phyloP scores from a whole-genome alignment of 2,888 invertebrate genomes.

The Palloptera scutellata region DNA sequence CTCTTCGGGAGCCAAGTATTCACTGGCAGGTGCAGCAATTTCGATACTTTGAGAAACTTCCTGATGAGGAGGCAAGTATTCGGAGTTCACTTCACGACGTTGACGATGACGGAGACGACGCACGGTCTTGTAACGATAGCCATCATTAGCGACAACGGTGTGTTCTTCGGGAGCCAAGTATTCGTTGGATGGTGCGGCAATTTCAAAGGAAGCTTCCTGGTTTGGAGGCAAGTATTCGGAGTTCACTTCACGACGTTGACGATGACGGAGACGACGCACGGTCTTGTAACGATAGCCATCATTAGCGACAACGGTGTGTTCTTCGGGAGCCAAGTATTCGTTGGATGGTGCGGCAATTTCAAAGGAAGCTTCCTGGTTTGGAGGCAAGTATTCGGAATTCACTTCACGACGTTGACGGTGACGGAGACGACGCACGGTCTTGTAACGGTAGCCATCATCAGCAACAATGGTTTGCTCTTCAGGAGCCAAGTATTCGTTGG shows the following conservation, averaged over 20 bases:
- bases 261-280: slow-evolving; percentile 33
- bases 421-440: slow-evolving; percentile 37
- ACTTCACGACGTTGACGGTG: not conserved
- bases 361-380: slow-evolving; percentile 33
- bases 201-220: slow-evolving; percentile 21
- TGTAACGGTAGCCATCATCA: slow-evolving; percentile 41
- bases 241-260: slow-evolving; percentile 40
- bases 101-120: slow-evolving; percentile 32
- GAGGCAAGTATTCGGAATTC: slow-evolving; percentile 48
- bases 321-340: slow-evolving; percentile 35
- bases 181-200: slow-evolving; percentile 31
- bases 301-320: slow-evolving; percentile 29
- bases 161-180: slow-evolving; percentile 33
- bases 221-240: slow-evolving; percentile 32
- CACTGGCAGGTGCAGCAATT: slow-evolving; percentile 30
- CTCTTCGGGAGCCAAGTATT: slow-evolving; percentile 25
- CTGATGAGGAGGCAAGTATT: slow-evolving; percentile 49
- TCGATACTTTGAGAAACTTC: slow-evolving; percentile 21
- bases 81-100: slow-evolving; percentile 41
- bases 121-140: slow-evolving; percentile 45
- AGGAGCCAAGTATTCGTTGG: slow-evolving; percentile 31
- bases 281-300: slow-evolving; percentile 45
- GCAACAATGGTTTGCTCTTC: slow-evolving; percentile 13
- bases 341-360: slow-evolving; percentile 25
- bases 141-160: slow-evolving; percentile 32